phyloP scores from a whole-genome alignment of 2,888 invertebrate species.

The Muschampia plurimacula region DNA sequence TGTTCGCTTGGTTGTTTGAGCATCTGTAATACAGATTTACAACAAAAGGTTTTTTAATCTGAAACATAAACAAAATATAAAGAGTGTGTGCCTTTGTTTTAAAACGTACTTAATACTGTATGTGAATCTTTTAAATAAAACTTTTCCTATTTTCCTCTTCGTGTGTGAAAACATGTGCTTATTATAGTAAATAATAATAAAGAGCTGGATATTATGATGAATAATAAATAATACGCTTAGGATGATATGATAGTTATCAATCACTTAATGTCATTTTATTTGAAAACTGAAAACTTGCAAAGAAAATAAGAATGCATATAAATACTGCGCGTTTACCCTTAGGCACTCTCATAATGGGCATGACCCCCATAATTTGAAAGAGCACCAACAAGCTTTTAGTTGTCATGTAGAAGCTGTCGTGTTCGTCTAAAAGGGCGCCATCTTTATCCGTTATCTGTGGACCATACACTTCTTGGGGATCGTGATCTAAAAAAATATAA shows the following conservation, averaged over 20 bases:
- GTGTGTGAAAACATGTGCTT: too few species aligned
- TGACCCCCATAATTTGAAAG: conserved; percentile 91
- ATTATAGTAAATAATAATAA: too few species aligned
- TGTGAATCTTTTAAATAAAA: too few species aligned
- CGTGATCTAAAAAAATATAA: conserved; percentile 51
- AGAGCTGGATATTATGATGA: too few species aligned
- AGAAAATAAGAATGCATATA: background rate
- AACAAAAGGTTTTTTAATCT: background rate
- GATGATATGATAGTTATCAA: too few species aligned
- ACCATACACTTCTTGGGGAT: conserved; percentile 70
- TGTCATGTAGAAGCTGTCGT: conserved; percentile 89
- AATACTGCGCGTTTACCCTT: conserved; percentile 63
- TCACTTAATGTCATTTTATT: too few species aligned
- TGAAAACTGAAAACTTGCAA: too few species aligned
- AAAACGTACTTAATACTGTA: too few species aligned
- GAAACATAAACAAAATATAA: too few species aligned
- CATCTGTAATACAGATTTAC: conserved; percentile 53
- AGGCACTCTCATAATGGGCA: conserved; percentile 90
- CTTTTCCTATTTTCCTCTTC: too few species aligned
- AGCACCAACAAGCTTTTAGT: conserved; percentile 89
- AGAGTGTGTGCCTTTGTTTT: too few species aligned
- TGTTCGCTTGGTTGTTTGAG: conserved; percentile 76
- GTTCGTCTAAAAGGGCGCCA: conserved; percentile 86
- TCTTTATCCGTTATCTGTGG: conserved; percentile 83
- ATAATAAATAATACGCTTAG: too few species aligned